These are phyloP conservation scores for Tachuris rubrigastra DNA, from an alignment of 2,113 vertebrate species.

Conservation along the genomic window DNA sequence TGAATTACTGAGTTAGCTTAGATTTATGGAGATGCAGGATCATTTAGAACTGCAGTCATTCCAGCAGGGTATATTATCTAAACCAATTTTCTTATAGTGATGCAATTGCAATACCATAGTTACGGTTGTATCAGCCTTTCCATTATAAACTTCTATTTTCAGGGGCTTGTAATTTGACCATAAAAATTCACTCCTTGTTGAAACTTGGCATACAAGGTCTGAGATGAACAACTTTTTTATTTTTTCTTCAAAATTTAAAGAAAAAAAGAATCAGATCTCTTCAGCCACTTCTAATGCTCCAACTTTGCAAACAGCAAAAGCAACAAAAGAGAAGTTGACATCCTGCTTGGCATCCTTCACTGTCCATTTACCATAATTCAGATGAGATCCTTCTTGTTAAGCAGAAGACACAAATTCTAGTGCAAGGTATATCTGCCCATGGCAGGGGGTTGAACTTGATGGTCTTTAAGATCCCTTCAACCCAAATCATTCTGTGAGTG, in stretches of 20 bases:
- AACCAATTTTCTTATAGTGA: conserved; percentile 78
- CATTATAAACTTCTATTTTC: conserved; percentile 79
- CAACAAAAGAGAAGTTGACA: neutral
- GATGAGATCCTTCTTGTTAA: neutral
- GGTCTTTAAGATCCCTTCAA: neutral
- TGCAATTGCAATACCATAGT: conserved; percentile 74
- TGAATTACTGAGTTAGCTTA: conserved; percentile 82
- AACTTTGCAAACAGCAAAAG: neutral
- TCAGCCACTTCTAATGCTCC: conserved; percentile 19
- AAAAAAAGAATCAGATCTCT: neutral
- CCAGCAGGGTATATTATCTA: conserved; percentile 79
- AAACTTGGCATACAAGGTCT: conserved; percentile 65
- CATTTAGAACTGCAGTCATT: conserved; percentile 78
- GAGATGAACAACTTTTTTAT: conserved; percentile 12
- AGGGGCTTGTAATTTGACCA: conserved; percentile 76
- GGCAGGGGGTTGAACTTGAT: neutral
- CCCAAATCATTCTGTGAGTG: neutral
- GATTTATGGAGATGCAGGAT: conserved; percentile 79
- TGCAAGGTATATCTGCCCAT: neutral
- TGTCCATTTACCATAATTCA: neutral
- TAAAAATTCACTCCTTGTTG: conserved; percentile 79
- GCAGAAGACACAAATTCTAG: neutral
- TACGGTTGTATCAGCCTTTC: conserved; percentile 76
- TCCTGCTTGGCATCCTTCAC: neutral
- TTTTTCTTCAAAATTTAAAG: neutral